Evolutionary conservation across 2,888 invertebrate genomes (phyloP).

Genomic region (Brachypalpus laphriformis): DNA sequence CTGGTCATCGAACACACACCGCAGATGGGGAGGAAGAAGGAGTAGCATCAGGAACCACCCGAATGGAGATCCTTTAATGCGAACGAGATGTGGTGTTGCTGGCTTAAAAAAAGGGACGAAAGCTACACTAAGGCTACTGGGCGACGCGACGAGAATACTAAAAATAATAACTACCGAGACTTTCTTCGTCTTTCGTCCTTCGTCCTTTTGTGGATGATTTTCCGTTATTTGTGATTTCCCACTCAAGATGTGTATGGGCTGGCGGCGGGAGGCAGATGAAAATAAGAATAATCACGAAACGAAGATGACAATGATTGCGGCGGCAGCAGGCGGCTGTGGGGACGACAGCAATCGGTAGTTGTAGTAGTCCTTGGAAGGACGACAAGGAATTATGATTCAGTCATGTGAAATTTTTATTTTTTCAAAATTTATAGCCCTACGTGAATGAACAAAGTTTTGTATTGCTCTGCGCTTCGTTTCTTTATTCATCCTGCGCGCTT

Average conservation of each 20-base stretch:
- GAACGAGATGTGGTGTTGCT: conserved; percentile 13
- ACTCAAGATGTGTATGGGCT: neutral
- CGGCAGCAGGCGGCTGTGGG: neutral
- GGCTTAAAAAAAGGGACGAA: conserved; percentile 27
- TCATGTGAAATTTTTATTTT: conserved; percentile 45
- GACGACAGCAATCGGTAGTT: neutral
- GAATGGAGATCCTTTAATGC: conserved; percentile 20
- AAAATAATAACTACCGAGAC: conserved; percentile 65
- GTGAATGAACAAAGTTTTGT: conserved; percentile 63
- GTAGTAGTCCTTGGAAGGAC: neutral
- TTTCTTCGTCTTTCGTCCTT: conserved; percentile 33
- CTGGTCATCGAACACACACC: conserved; percentile 38
- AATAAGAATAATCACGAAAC: conserved; percentile 47
- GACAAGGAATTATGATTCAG: conserved; percentile 57
- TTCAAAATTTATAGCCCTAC: conserved; percentile 38
- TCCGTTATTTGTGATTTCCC: neutral
- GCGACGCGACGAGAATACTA: conserved; percentile 64
- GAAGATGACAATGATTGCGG: conserved; percentile 57
- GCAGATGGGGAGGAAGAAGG: neutral
- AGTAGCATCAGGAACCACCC: neutral
- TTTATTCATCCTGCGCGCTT: conserved; percentile 47
- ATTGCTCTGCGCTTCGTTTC: conserved; percentile 46
- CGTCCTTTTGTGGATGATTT: conserved; percentile 2
- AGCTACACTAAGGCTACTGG: conserved; percentile 7
- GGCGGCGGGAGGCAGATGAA: neutral